phyloP scores from a whole-genome alignment of 2,797 vertebrate genomes.

The Emys orbicularis region DNA sequence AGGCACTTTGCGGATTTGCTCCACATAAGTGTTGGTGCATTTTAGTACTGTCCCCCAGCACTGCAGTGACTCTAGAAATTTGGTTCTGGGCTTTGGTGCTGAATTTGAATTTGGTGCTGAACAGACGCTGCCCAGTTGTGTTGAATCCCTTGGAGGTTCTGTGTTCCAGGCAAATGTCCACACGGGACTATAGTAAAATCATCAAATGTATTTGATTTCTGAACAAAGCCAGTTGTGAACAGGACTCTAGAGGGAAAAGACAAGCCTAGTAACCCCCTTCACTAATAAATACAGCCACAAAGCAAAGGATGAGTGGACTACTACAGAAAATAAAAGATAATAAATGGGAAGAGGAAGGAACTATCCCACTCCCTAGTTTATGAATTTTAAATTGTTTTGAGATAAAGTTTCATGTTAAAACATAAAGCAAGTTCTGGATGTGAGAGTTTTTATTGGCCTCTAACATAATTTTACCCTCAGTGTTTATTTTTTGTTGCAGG shows the following conservation, averaged over 20 bases:
- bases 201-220: background rate
- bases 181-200: background rate
- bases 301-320: background rate
- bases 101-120: too few species aligned
- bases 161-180: background rate
- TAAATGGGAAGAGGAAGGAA: background rate
- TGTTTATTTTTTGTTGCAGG: background rate
- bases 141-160: background rate
- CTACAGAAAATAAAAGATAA: background rate
- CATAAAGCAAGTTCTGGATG: background rate
- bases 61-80: background rate
- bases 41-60: background rate
- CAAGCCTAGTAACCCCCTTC: background rate
- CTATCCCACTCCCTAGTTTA: background rate
- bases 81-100: background rate
- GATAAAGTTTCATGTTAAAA: background rate
- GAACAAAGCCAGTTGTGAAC: background rate
- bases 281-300: background rate
- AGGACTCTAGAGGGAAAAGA: background rate
- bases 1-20: background rate
- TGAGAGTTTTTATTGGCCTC: background rate
- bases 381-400: background rate
- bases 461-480: background rate
- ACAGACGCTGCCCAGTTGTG: background rate
- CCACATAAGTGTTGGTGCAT: background rate